Base-by-base conservation (phyloP, 2,113 vertebrate species). In the Stercorarius parasiticus region DNA sequence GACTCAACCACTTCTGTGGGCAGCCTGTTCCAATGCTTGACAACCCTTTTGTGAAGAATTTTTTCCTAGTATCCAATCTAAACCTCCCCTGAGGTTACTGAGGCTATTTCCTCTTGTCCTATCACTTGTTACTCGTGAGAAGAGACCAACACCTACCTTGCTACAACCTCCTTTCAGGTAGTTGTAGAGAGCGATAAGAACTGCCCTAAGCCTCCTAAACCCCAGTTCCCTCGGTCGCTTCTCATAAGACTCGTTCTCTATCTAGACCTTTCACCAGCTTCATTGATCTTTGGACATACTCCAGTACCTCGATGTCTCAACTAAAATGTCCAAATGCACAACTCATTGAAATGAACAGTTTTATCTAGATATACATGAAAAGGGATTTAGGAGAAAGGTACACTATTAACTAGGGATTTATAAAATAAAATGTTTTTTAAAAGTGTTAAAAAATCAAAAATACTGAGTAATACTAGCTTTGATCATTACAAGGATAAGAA, bases 111-210 rank as follows among this genome's bases (percentile, higher is more conserved):
- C n/a, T 65, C 50, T 47, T 2, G 2, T 43, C 38, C 20, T 43
- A 20, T 43, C 3, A 1, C 12, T 72, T 25, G 20, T 12, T 58
- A 15, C 19, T 13, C 34, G 18, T 18, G 47, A 53, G 26, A 64
- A 56, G 10, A 65, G 13, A 50, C 20, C 0, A 0, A 17, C 5
- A 3, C 15, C 16, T 42, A 36, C 30, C 42, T 58, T 2, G 0
- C 59, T 52, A 59, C 36, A 67, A 11, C 7, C 6, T 20, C 43
- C 25, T 59, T 69, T 29, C n/a, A 40, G 5, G 42, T 10, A 30
- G 29, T 3, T 76, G 42, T 40, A 86, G n/a, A n/a, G 29, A 18
- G 42, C 2, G 0, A 25, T 26, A n/a, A 61, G 26, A 32, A 52
- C 9, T 52, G 6, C 32, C 29, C 26, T 43, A 4, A 59, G 19